Conservation (phyloP, 2,113 vertebrate species). For the Nicator chloris region DNA sequence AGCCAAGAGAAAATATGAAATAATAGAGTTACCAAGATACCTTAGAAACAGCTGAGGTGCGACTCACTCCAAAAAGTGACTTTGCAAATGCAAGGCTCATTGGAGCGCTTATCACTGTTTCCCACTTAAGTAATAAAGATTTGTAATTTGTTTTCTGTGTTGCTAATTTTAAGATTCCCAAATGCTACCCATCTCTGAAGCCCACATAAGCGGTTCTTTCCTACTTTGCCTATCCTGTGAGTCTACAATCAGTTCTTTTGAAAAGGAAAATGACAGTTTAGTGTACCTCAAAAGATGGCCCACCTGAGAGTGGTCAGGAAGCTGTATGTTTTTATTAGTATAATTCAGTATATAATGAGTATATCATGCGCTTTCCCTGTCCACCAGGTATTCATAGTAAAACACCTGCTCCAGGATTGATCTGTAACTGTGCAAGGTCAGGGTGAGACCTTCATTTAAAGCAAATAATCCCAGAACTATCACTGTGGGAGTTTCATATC, state of each 20-base stretch:
- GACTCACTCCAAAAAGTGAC: background rate
- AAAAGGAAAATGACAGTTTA: background rate
- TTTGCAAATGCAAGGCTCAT: background rate
- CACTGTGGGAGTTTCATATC: background rate
- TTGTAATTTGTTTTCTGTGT: background rate
- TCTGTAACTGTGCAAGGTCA: background rate
- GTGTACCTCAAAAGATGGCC: background rate
- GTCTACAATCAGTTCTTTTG: background rate
- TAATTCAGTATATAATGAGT: background rate
- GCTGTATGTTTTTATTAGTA: background rate
- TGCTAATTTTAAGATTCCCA: background rate
- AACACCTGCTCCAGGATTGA: background rate
- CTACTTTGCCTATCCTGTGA: background rate
- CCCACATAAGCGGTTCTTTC: background rate
- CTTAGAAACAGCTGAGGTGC: background rate
- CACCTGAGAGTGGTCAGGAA: background rate
- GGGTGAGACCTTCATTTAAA: background rate
- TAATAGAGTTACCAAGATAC: constrained; percentile 7
- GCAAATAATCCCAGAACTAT: background rate
- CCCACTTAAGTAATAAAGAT: background rate
- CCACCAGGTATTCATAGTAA: background rate
- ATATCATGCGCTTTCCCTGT: background rate
- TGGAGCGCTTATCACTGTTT: background rate
- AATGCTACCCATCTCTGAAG: background rate
- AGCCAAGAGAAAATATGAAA: background rate